Evolutionary conservation across 1,140 invertebrate genomes (phyloP), one percentile per base, ranked within the genome.

Genomic region (Sitodiplosis mosellana): DNA sequence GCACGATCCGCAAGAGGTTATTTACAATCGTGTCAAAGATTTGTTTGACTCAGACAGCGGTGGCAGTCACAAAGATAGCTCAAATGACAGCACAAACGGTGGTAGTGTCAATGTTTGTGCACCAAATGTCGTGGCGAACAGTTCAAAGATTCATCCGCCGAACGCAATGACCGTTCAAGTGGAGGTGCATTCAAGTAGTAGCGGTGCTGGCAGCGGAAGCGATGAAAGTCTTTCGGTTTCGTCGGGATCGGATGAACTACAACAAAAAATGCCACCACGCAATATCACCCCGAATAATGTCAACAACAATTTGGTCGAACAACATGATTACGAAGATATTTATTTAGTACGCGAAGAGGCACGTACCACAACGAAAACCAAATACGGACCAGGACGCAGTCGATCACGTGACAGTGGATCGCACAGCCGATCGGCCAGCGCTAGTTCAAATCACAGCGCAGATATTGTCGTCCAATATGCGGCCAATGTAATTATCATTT

Each of bases 21-120:
- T 78, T 5, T 83, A 84, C 58, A 81, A 82, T 54, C 70, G 81
- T 40, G 80, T 85, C 45, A 77, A 83, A 36, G 81, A 85, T 56
- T 65, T 90, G 36, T 90, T 90, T 60, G 76, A 77, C 53, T 59
- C 61, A 2, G 61, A 64, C 41, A 63, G 60, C 47, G 61, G 60
- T 36, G 34, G 20, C 43, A 63, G 60, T 54, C 52, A 56, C 33
- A 60, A 44, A 42, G 48, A 54, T 41, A 33, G 15, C 10, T 20
- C 38, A 8, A 21, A 22, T 10, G 22, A 45, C 11, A 43, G 60
- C 60, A 44, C 52, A 63, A 33, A 66, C 61, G 61, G 60, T 63
- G 54, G 55, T 3, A 45, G n/a, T n/a, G n/a, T n/a, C n/a, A n/a
- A n/a, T n/a, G n/a, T n/a, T n/a, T n/a, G n/a, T n/a, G n/a, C 7